Percentiles rank a stretch among this genome's conserved stretches.
Evolutionary conservation across 2,113 vertebrate species (phyloP).

Genomic region (Odontesthes bonariensis): DNA sequence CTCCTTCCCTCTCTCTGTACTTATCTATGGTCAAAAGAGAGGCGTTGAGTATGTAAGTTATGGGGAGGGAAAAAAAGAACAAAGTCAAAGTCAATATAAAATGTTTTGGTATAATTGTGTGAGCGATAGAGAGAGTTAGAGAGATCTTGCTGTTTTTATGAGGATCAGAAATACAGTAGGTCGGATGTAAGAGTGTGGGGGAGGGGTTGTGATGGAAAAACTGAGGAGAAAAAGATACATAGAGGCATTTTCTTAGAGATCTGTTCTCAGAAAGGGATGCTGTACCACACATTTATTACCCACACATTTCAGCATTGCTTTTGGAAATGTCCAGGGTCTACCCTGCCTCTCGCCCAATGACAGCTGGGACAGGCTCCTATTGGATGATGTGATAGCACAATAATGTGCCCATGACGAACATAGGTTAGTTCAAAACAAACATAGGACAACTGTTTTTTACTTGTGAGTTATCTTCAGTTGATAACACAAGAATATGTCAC

Average conservation of each 20-base stretch:
- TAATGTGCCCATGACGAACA: too few relatives aligned
- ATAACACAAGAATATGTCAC: too few relatives aligned
- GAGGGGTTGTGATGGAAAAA: slow-evolving; percentile 11
- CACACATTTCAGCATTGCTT: too few relatives aligned
- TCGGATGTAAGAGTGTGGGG: slow-evolving; percentile 24
- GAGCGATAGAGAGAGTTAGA: not conserved
- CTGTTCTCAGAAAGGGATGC: too few relatives aligned
- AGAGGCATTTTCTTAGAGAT: not conserved
- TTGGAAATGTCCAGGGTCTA: too few relatives aligned
- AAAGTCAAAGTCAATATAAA: slow-evolving; percentile 43
- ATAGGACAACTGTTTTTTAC: too few relatives aligned
- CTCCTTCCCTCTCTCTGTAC: slow-evolving; percentile 49
- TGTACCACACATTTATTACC: too few relatives aligned
- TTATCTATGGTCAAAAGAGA: slow-evolving; percentile 46
- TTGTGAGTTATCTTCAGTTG: too few relatives aligned
- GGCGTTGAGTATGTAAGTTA: slow-evolving; percentile 35
- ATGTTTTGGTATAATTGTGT: slow-evolving; percentile 42
- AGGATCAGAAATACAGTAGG: slow-evolving; percentile 39
- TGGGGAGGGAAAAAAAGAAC: slow-evolving; percentile 33
- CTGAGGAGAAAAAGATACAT: slow-evolving; percentile 32
- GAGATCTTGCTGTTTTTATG: slow-evolving; percentile 33
- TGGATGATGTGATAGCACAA: too few relatives aligned
- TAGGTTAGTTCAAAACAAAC: too few relatives aligned
- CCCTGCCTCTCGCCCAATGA: too few relatives aligned
- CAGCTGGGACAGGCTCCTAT: too few relatives aligned